These are phyloP conservation scores for Hydractinia echinata DNA, from an alignment of 30 jellyfish, hydroid and myxozoan species.

Conservation along the genomic window DNA sequence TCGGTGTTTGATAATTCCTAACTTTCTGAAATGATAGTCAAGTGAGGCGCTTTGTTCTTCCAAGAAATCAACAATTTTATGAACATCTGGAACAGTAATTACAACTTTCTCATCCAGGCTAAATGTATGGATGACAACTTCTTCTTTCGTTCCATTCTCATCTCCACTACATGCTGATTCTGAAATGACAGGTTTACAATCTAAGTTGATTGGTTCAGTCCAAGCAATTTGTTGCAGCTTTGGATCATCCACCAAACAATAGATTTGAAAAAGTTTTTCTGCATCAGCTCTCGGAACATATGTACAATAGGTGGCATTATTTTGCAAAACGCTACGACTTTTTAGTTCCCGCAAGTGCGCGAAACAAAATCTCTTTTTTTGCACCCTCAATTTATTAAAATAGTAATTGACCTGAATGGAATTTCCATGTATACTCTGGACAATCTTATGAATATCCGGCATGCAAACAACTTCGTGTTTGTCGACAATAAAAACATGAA, in stretches of 20 bases:
- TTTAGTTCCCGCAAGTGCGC: conserved; percentile 93
- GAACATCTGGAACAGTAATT: conserved; percentile 94
- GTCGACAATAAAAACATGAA: conserved; percentile 82
- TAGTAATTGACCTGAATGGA: conserved; percentile 94
- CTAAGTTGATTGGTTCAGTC: conserved; percentile 76
- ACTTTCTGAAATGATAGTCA: conserved; percentile 90
- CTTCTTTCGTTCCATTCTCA: conserved; percentile 21
- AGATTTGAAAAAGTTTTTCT: conserved; percentile 85
- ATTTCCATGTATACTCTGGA: conserved; percentile 87
- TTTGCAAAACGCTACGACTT: conserved; percentile 74
- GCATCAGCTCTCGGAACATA: conserved; percentile 93
- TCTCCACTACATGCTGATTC: conserved; percentile 5
- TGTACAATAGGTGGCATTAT: conserved; percentile 96
- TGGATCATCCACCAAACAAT: conserved; percentile 90
- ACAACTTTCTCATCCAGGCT: conserved; percentile 77
- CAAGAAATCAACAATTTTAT: conserved; percentile 77
- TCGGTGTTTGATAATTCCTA: conserved; percentile 83
- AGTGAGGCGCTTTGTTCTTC: conserved; percentile 99
- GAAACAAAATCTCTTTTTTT: conserved; percentile 89
- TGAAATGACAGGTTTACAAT: conserved; percentile 37
- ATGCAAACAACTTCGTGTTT: conserved; percentile 93
- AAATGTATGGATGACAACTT: conserved; percentile 58
- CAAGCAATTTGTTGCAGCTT: conserved; percentile 61
- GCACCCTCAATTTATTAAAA: conserved; percentile 78
- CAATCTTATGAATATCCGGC: conserved; percentile 95